phyloP scores from a whole-genome alignment of 1,140 invertebrate species.

The Apolygus lucorum region DNA sequence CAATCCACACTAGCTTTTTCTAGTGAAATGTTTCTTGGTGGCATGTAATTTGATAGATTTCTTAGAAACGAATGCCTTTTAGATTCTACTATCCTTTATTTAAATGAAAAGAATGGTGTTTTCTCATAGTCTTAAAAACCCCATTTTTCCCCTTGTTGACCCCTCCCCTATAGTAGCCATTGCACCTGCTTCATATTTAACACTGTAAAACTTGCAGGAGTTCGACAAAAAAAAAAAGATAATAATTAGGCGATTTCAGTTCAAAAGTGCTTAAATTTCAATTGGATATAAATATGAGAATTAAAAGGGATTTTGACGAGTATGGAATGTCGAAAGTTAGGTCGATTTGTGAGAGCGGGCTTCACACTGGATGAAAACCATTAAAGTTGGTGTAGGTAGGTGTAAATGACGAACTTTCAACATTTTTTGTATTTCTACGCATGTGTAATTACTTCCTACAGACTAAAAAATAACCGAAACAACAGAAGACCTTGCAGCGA shows the following conservation, averaged over 20 bases:
- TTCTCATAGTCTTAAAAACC: neutral
- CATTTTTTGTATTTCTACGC: no score
- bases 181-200: constrained; percentile 15
- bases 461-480: no score
- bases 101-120: constrained; percentile 2
- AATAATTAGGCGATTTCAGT: neutral
- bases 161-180: neutral
- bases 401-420: no score
- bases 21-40: constrained; percentile 36
- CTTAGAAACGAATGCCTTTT: constrained; percentile 27
- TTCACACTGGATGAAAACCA: no score
- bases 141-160: neutral
- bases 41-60: constrained; percentile 32
- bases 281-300: no score
- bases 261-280: no score
- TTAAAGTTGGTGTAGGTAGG: no score
- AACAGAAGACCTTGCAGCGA: no score
- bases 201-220: constrained; percentile 10
- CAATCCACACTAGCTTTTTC: constrained; percentile 21
- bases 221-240: neutral
- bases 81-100: constrained; percentile 1
- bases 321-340: no score
- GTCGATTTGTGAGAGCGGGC: no score
- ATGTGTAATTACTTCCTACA: no score
- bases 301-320: no score